A percentile compares a stretch with the other conserved stretches of the same genome.
Conservation (phyloP, 2,113 vertebrate genomes). For the Halcyon senegalensis region DNA sequence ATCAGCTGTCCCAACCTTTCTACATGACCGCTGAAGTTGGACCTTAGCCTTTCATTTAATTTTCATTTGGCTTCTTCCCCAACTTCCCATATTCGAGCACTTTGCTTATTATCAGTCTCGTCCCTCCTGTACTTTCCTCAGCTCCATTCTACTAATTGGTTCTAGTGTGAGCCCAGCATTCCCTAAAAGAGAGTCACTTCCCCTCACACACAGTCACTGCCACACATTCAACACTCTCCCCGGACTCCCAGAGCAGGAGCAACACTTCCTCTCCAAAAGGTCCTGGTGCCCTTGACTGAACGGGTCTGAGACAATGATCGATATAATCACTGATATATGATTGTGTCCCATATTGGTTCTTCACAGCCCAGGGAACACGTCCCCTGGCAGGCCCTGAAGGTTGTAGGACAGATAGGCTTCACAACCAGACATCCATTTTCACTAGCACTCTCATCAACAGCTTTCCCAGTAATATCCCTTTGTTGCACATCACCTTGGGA, state of each 20-base stretch:
- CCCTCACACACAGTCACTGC: neutral
- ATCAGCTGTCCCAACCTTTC: slow-evolving; percentile 3
- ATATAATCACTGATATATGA: slow-evolving; percentile 51
- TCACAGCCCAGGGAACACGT: slow-evolving; percentile 64
- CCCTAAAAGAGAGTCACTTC: neutral
- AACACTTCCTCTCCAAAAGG: neutral
- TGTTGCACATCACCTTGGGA: neutral
- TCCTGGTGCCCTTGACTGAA: slow-evolving; percentile 36
- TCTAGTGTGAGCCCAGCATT: neutral
- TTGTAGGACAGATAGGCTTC: slow-evolving; percentile 53
- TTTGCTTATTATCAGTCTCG: slow-evolving; percentile 56
- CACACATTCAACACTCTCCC: fast-evolving
- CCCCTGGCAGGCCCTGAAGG: slow-evolving; percentile 58
- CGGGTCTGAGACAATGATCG: slow-evolving; percentile 45
- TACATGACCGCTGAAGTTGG: slow-evolving; percentile 24
- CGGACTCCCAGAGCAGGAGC: neutral
- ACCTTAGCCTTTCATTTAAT: slow-evolving; percentile 63
- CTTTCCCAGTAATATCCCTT: neutral
- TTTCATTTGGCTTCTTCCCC: slow-evolving; percentile 73
- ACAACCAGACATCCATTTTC: slow-evolving; percentile 24
- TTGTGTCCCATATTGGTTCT: slow-evolving; percentile 59
- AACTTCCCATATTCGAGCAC: slow-evolving; percentile 54
- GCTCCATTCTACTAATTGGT: slow-evolving; percentile 60
- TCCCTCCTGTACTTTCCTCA: slow-evolving; percentile 30
- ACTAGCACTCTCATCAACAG: neutral